Percentiles rank a stretch among this genome's conserved stretches.
These are phyloP conservation scores for Excalfactoria chinensis DNA, from an alignment of 2,113 vertebrate genomes.

Conservation along the genomic window DNA sequence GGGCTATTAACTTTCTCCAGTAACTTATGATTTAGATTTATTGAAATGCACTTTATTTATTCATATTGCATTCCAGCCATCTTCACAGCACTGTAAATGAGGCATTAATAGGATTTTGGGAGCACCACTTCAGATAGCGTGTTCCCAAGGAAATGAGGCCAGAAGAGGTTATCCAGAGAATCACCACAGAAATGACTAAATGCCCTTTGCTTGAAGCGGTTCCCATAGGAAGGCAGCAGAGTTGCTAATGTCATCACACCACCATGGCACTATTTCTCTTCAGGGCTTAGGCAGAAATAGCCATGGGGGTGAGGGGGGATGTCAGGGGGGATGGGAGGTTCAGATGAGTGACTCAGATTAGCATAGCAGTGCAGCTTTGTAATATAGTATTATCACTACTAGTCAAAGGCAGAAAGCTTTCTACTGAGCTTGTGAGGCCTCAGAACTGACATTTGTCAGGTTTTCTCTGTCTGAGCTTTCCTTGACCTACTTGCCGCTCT, in stretches of 20 bases:
- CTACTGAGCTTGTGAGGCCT: neutral
- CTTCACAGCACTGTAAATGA: neutral
- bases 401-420: neutral
- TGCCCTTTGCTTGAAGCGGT: fast-evolving
- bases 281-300: neutral
- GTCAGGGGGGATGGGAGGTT: neutral
- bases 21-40: neutral
- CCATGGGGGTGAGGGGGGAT: fast-evolving
- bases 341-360: neutral
- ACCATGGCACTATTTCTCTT: fast-evolving
- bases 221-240: neutral
- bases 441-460: neutral
- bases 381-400: neutral
- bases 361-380: neutral
- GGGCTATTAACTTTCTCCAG: neutral
- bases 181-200: neutral
- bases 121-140: neutral
- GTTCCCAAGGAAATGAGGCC: neutral
- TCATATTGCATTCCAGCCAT: neutral
- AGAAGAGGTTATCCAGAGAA: neutral
- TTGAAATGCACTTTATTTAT: neutral
- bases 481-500: neutral
- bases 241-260: fast-evolving
- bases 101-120: neutral
- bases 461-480: neutral